phyloP scores from a whole-genome alignment of 1,140 invertebrate species.

The Drosophila tani region DNA sequence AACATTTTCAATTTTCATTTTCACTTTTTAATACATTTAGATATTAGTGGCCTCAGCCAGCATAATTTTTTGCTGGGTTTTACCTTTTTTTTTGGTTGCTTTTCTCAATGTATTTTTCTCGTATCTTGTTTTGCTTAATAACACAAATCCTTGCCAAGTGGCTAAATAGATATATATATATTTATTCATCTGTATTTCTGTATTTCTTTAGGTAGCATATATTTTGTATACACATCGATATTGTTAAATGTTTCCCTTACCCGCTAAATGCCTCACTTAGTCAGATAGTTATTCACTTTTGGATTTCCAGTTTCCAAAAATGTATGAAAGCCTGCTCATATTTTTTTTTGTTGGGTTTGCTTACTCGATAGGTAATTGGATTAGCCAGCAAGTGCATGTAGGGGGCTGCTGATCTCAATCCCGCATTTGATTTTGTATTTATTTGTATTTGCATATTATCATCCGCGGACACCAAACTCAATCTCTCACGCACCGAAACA shows the following conservation, averaged over 20 bases:
- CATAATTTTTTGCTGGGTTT: constrained; percentile 81
- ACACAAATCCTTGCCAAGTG: constrained; percentile 72
- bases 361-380: constrained; percentile 43
- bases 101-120: constrained; percentile 42
- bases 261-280: constrained; percentile 46
- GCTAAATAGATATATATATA: constrained; percentile 56
- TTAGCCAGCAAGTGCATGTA: constrained; percentile 47
- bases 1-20: constrained; percentile 27
- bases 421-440: constrained; percentile 59
- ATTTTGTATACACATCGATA: constrained; percentile 70
- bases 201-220: constrained; percentile 45
- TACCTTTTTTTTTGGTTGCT: constrained; percentile 63
- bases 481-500: constrained; percentile 23
- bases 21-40: constrained; percentile 54
- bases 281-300: constrained; percentile 28
- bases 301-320: constrained; percentile 75
- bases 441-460: constrained; percentile 80
- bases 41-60: constrained; percentile 76
- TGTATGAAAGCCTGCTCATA: constrained; percentile 79
- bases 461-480: constrained; percentile 41
- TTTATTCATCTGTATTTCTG: constrained; percentile 11
- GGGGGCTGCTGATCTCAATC: constrained; percentile 17
- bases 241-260: constrained; percentile 59
- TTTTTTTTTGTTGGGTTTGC: constrained; percentile 39
- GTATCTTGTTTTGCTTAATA: constrained; percentile 56